Evolutionary conservation across 2,797 vertebrate genomes (phyloP), one percentile per base, ranked within the genome.

Genomic region (Anguilla marmorata): DNA sequence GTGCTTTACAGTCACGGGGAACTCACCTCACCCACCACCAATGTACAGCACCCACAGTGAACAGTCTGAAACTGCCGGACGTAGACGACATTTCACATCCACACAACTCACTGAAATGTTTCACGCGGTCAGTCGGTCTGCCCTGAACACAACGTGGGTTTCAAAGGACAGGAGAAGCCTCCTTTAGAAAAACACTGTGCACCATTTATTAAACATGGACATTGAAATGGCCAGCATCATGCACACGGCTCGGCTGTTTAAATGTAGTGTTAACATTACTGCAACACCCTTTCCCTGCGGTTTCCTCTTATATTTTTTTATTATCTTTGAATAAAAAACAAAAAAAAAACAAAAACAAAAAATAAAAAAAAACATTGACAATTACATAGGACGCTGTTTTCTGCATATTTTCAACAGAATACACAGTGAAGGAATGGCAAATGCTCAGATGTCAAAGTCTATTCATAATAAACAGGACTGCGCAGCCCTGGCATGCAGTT

Each of bases 201-300:
- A 96, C 86, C 95, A 96, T 96, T 96, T 96, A 96, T 95, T 96
- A 95, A 94, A 94, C 94, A 96, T 95, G 95, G 95, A 96, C 93
- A 95, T 94, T 93, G 95, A 95, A 66, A 66, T 66, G 92, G 95
- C 93, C 94, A 95, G 93, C 96, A 95, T 91, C 95, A 96, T 97
- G 96, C 95, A 96, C 95, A 94, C 93, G 93, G 94, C 92, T 93
- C 92, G 94, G 93, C 95, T 93, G 93, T 95, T 93, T 94, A 94
- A 95, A 95, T 94, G 95, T 95, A 96, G 96, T 92, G 92, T 92
- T 93, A 95, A 97, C 96, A 96, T 96, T 96, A 97, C 95, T 96
- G 96, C 96, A 97, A 96, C 95, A 96, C 97, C 94, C 93, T 93
- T 95, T 98, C 96, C 96, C 96, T 96, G 97, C 93, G 85, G 95